Percentiles rank a stretch among this genome's conserved stretches.
Conservation (phyloP, 1,140 invertebrate species). For the Nylanderia fulva region DNA sequence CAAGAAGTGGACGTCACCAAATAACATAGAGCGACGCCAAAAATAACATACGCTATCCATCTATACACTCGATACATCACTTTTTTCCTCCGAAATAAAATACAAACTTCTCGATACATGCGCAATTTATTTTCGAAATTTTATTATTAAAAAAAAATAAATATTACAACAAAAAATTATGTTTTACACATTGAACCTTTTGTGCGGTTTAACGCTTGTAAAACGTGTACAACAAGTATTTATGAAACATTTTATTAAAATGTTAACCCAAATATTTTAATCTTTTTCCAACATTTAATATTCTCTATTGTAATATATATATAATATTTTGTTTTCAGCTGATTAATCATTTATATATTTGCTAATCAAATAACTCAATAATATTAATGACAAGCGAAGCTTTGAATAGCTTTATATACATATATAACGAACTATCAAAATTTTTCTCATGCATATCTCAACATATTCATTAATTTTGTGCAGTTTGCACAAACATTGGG, state of each 20-base stretch:
- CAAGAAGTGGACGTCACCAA: constrained; percentile 30
- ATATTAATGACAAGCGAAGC: neutral
- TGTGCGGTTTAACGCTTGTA: neutral
- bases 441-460: neutral
- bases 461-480: neutral
- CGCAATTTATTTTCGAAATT: constrained; percentile 42
- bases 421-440: neutral
- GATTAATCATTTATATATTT: neutral
- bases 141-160: constrained; percentile 24
- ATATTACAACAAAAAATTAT: constrained; percentile 1
- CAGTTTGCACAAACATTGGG: neutral
- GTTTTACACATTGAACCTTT: neutral
- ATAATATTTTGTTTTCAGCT: too few species aligned
- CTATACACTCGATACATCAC: constrained; percentile 23
- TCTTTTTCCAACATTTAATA: neutral
- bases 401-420: neutral
- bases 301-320: too few species aligned
- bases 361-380: neutral
- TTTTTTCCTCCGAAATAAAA: constrained; percentile 43
- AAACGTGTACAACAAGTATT: neutral
- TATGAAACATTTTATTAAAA: neutral
- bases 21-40: constrained; percentile 33
- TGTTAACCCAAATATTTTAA: neutral
- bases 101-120: constrained; percentile 28
- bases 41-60: constrained; percentile 47